These are phyloP conservation scores for Cyclina sinensis DNA, from an alignment of 1,140 invertebrate species.

Conservation along the genomic window DNA sequence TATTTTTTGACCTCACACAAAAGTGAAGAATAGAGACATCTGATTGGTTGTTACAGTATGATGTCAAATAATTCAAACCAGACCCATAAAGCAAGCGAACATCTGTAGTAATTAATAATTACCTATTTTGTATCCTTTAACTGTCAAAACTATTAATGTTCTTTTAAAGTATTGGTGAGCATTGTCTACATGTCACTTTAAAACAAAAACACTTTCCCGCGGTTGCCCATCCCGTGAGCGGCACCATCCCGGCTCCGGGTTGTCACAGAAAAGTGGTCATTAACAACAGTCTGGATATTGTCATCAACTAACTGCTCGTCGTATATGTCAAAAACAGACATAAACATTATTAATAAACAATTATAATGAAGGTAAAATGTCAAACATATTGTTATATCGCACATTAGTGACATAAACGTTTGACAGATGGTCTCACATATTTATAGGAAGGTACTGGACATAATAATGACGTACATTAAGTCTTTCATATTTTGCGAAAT, in stretches of 20 bases:
- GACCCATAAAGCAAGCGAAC: not conserved
- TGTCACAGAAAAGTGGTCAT: not conserved
- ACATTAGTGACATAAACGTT: conserved; percentile 48
- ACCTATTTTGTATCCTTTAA: conserved; percentile 15
- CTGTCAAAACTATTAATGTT: not conserved
- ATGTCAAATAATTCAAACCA: not conserved
- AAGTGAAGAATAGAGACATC: too few relatives aligned
- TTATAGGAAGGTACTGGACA: not conserved
- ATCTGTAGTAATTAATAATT: not conserved
- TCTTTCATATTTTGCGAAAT: too few relatives aligned
- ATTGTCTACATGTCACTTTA: not conserved
- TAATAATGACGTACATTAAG: not conserved
- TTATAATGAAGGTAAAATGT: conserved; percentile 62
- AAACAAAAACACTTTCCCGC: conserved; percentile 1
- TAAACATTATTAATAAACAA: conserved; percentile 65
- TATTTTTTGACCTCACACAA: too few relatives aligned
- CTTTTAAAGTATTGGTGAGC: not conserved
- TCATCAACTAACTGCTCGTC: conserved; percentile 19
- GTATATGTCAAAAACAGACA: conserved; percentile 49
- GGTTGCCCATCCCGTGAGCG: conserved; percentile 2
- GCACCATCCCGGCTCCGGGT: not conserved
- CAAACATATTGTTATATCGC: conserved; percentile 46
- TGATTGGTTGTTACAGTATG: not conserved
- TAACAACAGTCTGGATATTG: conserved; percentile 10
- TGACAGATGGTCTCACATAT: conserved; percentile 17